Percentiles rank a stretch among this genome's conserved stretches.
phyloP scores from a whole-genome alignment of 1,140 invertebrate species.

The Zaprionus nigranus region DNA sequence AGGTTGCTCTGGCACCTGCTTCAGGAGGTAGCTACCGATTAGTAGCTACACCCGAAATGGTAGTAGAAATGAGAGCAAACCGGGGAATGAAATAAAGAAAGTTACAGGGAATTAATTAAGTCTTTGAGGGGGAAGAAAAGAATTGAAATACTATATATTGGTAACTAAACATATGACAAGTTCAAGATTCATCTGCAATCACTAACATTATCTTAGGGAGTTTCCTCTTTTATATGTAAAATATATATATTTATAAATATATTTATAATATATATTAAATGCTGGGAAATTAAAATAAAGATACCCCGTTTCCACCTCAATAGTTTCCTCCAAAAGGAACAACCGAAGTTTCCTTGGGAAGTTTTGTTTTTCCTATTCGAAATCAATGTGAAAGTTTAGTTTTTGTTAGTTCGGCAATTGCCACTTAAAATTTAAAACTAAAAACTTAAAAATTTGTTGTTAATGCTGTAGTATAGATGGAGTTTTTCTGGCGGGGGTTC shows the following conservation, averaged over 20 bases:
- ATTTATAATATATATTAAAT: too few species aligned
- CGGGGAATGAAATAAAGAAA: not conserved
- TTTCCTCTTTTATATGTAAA: too few species aligned
- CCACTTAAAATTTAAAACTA: slow-evolving; percentile 39
- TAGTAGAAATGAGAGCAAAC: not conserved
- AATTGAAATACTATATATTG: not conserved
- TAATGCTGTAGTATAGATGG: slow-evolving; percentile 13
- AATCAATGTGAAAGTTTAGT: slow-evolving; percentile 64
- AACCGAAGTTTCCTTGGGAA: not conserved
- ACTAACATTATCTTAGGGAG: too few species aligned
- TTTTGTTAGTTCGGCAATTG: slow-evolving; percentile 33
- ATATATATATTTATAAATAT: too few species aligned
- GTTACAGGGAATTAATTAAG: not conserved
- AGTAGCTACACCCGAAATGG: slow-evolving; percentile 4
- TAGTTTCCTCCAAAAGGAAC: not conserved
- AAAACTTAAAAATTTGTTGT: slow-evolving; percentile 14
- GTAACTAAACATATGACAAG: not conserved
- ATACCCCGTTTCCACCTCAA: too few species aligned
- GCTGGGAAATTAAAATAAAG: too few species aligned
- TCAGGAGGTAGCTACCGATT: slow-evolving; percentile 16
- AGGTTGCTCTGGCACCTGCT: not conserved
- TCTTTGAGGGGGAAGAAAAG: not conserved
- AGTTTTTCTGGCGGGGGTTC: slow-evolving; percentile 45
- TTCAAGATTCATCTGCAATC: too few species aligned
- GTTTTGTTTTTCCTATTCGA: not conserved